Base-by-base conservation (phyloP, 2,113 vertebrate species). In the Trachemys scripta region DNA sequence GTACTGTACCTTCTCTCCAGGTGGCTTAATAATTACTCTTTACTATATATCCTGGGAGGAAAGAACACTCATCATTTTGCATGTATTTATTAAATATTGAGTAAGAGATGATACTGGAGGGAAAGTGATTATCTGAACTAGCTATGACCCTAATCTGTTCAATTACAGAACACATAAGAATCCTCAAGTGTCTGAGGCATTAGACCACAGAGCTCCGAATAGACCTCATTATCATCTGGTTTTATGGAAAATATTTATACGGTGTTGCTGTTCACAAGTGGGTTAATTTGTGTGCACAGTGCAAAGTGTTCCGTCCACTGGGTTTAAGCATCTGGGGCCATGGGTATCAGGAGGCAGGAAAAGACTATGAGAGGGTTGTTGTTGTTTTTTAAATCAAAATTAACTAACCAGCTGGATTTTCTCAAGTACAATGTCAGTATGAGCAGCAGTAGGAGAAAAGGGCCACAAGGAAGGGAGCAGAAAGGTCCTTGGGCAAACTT, bases 401-500 rank as follows among this genome's bases (percentile, higher is more conserved):
- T 25, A 76, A 76, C n/a, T 76, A 47, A 76, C 38, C 6, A 24
- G 38, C 22, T 76, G 72, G 72, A 42, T 45, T 76, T 76, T 42
- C 24, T 45, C 20, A 76, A 27, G 16, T n/a, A n/a, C 13, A 35
- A n/a, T n/a, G 6, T 69, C 16, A 17, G 35, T 38, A 69, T 69
- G 65, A 69, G 62, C 35, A 69, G 7, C 72, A 76, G 38, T 38
- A 42, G 24, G 24, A 76, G 42, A 76, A 76, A 24, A 69, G 65
- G 8, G 35, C 35, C 35, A n/a, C 35, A n/a, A 5, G 35, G 35
- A 72, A n/a, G 35, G 38, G 3, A 0, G 0, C 42, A 5, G 10
- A 22, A 75, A 84, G 3, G 0, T 8, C 29, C 2, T 24, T 81
- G 35, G 22, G 53, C 11, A 3, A 20, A 81, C 50, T 24, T 35